Evolutionary conservation across 2,888 invertebrate species (phyloP).

Genomic region (Bellardia bayeri): DNA sequence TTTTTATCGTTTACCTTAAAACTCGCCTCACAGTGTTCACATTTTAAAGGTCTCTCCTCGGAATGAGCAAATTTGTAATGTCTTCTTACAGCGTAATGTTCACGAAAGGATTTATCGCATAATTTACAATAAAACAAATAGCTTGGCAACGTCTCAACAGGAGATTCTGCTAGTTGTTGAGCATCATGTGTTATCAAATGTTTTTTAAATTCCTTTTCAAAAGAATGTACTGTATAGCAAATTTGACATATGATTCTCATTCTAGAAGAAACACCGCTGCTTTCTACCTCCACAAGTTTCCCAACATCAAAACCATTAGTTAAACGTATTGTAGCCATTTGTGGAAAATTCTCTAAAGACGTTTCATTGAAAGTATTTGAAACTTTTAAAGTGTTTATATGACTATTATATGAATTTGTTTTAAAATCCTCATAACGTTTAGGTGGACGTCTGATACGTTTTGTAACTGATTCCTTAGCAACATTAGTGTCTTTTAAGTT

Average conservation of each 20-base stretch:
- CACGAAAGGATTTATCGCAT: slow-evolving; percentile 91
- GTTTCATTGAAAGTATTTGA: not conserved
- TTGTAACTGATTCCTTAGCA: not conserved
- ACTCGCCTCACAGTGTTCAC: slow-evolving; percentile 85
- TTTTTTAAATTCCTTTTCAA: slow-evolving; percentile 47
- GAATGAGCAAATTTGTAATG: slow-evolving; percentile 92
- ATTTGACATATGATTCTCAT: slow-evolving; percentile 49
- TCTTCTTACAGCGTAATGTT: slow-evolving; percentile 89
- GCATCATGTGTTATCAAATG: slow-evolving; percentile 40
- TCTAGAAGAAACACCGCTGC: not conserved
- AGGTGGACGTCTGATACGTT: slow-evolving; percentile 79
- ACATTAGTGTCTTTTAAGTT: not conserved
- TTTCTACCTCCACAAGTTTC: slow-evolving; percentile 35
- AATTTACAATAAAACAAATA: slow-evolving; percentile 84
- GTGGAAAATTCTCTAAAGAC: not conserved
- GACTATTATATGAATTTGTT: not conserved
- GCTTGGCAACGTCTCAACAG: not conserved
- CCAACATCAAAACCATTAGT: slow-evolving; percentile 18
- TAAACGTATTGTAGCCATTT: slow-evolving; percentile 50
- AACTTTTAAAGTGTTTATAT: not conserved
- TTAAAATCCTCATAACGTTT: slow-evolving; percentile 83
- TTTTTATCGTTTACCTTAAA: slow-evolving; percentile 75
- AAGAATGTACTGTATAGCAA: slow-evolving; percentile 31
- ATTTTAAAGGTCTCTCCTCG: slow-evolving; percentile 87
- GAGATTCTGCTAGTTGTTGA: not conserved